A percentile compares a stretch with the other conserved stretches of the same genome.
These are phyloP conservation scores for Cacatua alba DNA, from an alignment of 2,113 vertebrate species.

Conservation along the genomic window DNA sequence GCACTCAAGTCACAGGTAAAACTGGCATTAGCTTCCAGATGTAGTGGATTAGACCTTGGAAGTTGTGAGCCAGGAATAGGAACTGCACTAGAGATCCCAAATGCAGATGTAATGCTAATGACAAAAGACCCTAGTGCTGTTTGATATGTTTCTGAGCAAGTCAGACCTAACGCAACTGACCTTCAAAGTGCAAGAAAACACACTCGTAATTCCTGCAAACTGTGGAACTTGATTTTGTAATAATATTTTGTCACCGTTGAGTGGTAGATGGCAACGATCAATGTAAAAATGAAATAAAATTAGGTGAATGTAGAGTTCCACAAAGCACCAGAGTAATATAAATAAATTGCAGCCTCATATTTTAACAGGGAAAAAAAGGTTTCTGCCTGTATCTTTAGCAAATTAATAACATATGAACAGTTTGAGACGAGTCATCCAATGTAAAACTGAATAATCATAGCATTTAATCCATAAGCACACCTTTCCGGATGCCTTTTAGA, in stretches of 20 bases:
- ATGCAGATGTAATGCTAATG: background rate
- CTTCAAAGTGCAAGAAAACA: slow-evolving; percentile 29
- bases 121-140: background rate
- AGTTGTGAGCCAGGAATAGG: background rate
- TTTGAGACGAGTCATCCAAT: background rate
- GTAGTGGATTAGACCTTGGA: background rate
- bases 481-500: background rate
- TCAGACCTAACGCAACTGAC: background rate
- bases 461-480: slow-evolving; percentile 6
- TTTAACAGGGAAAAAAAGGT: slow-evolving; percentile 10
- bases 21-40: background rate
- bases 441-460: background rate
- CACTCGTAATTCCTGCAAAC: background rate
- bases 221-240: background rate
- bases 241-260: background rate
- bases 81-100: background rate
- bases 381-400: slow-evolving; percentile 26
- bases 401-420: slow-evolving; percentile 36
- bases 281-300: background rate
- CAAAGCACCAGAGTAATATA: background rate
- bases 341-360: background rate
- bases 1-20: background rate
- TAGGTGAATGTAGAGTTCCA: background rate
- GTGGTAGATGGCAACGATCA: background rate
- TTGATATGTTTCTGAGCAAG: background rate